Evolutionary conservation across 1,140 invertebrate genomes (phyloP), one percentile per base, ranked within the genome.

Genomic region (Solenopsis invicta): DNA sequence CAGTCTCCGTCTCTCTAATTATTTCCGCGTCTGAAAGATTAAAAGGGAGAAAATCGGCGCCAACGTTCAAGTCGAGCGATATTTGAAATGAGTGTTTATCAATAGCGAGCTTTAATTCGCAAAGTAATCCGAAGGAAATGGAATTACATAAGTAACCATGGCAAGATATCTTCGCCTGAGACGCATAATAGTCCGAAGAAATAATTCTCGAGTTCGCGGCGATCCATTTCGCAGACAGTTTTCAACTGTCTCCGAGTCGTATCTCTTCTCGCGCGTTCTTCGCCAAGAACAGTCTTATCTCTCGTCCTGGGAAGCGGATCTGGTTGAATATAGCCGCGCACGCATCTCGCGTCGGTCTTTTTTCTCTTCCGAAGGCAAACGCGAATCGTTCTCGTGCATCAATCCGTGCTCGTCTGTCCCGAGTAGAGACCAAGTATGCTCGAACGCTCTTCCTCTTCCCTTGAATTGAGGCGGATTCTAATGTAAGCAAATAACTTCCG

Each of bases 401-500:
- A 91, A 91, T 91, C 89, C 87, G 82, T 61, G 52, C 61, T 59
- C 72, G 59, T 85, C 88, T 80, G 77, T 89, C 86, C 88, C 85
- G 18, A 48, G 61, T 21, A 13, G 66, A 66, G 89, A 77, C 88
- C 72, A 9, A 66, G 24, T 50, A 10, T n/a, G 37, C 66, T 61
- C 48, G 74, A 45, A 8, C 18, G 34, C 86, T 75, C 86, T 75
- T 86, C 84, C 61, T 72, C 84, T 76, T 45, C 54, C 54, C 48
- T 67, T 37, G 81, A 76, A 84, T 88, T 71, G 76, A 78, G 69
- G 71, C 54, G 89, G 85, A 89, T 82, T 82, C 89, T 80, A 92
- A 92, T 92, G 88, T 90, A 93, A 93, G 92, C 93, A 93, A 93
- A 93, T 90, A 88, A 91, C 88, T 66, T 82, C 69, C 85, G 88